A percentile compares a stretch with the other conserved stretches of the same genome.
Conservation (phyloP, 2,888 invertebrate genomes). For the Furcula furcula region DNA sequence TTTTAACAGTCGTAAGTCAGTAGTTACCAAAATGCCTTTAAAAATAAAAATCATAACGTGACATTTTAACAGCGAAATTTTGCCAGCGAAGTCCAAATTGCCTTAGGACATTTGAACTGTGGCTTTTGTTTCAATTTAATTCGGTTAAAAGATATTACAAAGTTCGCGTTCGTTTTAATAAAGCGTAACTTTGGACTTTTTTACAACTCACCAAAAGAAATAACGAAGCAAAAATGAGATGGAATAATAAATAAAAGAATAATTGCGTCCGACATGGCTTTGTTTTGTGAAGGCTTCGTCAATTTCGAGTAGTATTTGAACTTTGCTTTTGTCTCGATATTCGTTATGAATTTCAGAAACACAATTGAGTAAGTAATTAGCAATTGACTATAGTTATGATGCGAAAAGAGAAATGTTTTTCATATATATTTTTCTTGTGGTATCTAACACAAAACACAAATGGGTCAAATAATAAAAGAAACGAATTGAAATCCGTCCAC, state of each 20-base stretch:
- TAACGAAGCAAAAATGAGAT: conserved; percentile 39
- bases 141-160: conserved; percentile 20
- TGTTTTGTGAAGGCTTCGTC: conserved; percentile 38
- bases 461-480: too few relatives aligned
- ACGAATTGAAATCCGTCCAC: too few relatives aligned
- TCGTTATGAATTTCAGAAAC: conserved; percentile 3
- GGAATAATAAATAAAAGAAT: conserved; percentile 53
- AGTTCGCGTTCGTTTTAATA: conserved; percentile 41
- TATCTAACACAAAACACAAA: too few relatives aligned
- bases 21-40: too few relatives aligned
- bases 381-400: too few relatives aligned
- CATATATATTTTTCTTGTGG: too few relatives aligned
- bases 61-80: too few relatives aligned
- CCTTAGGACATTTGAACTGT: too few relatives aligned
- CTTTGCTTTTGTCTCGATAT: conserved; percentile 16
- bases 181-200: conserved; percentile 36
- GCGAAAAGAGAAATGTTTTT: too few relatives aligned
- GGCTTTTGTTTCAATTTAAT: conserved; percentile 13
- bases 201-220: conserved; percentile 39
- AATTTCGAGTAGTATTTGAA: conserved; percentile 23
- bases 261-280: conserved; percentile 48
- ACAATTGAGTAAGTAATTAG: not conserved
- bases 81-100: too few relatives aligned
- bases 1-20: too few relatives aligned
- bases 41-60: too few relatives aligned